Evolutionary conservation across 2,113 vertebrate species (phyloP).

Genomic region (Sylvilagus bachmani): DNA sequence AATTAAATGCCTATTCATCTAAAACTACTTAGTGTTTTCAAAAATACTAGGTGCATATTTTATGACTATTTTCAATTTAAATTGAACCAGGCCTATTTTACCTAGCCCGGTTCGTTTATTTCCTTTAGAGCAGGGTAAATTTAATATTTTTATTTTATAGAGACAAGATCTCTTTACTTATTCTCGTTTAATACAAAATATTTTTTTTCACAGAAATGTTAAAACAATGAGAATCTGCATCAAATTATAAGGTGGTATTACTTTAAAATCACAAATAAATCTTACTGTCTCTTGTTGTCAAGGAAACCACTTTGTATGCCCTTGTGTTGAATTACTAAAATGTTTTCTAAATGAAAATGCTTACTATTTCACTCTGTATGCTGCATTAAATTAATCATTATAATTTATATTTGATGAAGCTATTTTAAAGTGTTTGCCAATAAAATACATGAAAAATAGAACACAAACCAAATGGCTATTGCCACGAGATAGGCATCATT

Average conservation of each 20-base stretch:
- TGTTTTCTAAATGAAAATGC: constrained; percentile 27
- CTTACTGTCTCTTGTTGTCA: constrained; percentile 53
- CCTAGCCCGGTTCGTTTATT: background rate
- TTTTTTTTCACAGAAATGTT: constrained; percentile 23
- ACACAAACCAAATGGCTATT: constrained; percentile 38
- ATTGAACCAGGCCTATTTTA: background rate
- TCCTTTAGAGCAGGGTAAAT: background rate
- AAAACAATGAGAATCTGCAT: constrained; percentile 42
- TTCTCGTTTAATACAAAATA: constrained; percentile 38
- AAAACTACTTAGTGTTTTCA: constrained; percentile 7
- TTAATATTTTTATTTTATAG: constrained; percentile 49
- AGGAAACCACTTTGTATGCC: constrained; percentile 37
- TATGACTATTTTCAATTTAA: constrained; percentile 36
- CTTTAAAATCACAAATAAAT: constrained; percentile 65
- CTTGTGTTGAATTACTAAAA: constrained; percentile 51
- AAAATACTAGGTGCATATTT: constrained; percentile 13
- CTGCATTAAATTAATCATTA: constrained; percentile 64
- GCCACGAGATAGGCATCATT: background rate
- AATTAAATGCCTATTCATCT: background rate
- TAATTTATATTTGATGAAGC: constrained; percentile 73
- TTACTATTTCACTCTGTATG: constrained; percentile 11
- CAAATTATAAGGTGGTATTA: constrained; percentile 42
- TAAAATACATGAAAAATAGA: constrained; percentile 51
- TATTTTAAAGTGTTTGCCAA: constrained; percentile 67
- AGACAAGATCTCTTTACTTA: background rate